These are phyloP conservation scores for Oxyteleia sp. DNA, from an alignment of 2,888 invertebrate species.

Conservation along the genomic window DNA sequence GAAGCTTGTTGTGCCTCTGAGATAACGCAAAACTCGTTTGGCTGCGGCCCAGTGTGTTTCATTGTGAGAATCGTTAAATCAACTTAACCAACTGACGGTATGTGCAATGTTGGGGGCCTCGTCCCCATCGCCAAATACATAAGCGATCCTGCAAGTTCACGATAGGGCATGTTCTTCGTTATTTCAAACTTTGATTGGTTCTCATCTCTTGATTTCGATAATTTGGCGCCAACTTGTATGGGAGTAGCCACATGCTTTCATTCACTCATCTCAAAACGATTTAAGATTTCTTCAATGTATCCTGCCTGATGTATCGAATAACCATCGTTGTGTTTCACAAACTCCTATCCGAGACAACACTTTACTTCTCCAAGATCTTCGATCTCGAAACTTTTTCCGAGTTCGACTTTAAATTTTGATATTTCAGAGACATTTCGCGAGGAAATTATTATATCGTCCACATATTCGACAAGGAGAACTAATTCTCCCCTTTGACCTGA, in stretches of 20 bases:
- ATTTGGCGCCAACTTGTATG: neutral
- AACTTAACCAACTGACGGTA: neutral
- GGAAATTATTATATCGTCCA: neutral
- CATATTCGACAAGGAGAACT: neutral
- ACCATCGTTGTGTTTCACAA: neutral
- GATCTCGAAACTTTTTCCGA: neutral
- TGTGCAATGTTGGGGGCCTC: too few species aligned
- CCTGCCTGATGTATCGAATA: neutral
- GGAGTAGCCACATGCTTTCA: neutral
- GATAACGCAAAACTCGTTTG: neutral
- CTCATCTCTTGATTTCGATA: neutral
- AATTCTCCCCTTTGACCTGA: neutral
- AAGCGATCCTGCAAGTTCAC: neutral
- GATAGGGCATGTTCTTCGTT: neutral
- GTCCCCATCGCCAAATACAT: too few species aligned
- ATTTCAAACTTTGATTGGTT: neutral
- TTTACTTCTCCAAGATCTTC: neutral
- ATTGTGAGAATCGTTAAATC: neutral
- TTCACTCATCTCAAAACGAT: neutral
- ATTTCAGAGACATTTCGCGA: neutral
- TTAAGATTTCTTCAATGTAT: neutral
- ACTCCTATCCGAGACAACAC: neutral
- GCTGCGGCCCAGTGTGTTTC: neutral
- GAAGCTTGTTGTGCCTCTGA: too few species aligned
- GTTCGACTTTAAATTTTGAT: neutral